These are phyloP conservation scores for Boloria selene DNA, from an alignment of 2,888 invertebrate species.

Conservation along the genomic window DNA sequence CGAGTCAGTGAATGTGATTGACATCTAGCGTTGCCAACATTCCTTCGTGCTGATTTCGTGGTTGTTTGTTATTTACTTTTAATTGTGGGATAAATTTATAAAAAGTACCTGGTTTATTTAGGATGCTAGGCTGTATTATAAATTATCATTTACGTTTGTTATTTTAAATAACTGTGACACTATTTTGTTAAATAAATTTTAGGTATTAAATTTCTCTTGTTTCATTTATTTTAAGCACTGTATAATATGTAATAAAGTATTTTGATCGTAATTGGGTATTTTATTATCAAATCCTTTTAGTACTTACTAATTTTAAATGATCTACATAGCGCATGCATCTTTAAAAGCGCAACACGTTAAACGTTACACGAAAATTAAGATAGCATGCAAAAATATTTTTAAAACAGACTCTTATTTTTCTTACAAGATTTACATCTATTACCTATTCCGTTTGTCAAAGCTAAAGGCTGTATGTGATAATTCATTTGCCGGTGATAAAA, in stretches of 20 bases:
- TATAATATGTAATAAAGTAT: slow-evolving; percentile 27
- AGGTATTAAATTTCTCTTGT: slow-evolving; percentile 66
- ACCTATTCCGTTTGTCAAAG: too few relatives aligned
- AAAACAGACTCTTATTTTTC: too few relatives aligned
- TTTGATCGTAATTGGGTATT: slow-evolving; percentile 27
- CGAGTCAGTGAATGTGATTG: slow-evolving; percentile 45
- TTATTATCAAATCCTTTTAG: slow-evolving; percentile 4
- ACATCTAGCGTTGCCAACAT: slow-evolving; percentile 73
- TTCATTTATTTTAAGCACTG: slow-evolving; percentile 49
- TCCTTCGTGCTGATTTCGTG: slow-evolving; percentile 79
- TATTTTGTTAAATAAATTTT: slow-evolving; percentile 83
- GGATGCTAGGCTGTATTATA: slow-evolving; percentile 81
- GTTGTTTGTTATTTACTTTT: slow-evolving; percentile 62
- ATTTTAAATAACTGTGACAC: slow-evolving; percentile 82
- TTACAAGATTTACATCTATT: too few relatives aligned
- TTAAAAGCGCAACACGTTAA: too few relatives aligned
- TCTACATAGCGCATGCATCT: too few relatives aligned
- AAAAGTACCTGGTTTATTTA: slow-evolving; percentile 83
- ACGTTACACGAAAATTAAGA: too few relatives aligned
- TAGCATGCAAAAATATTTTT: neutral
- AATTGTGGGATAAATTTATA: slow-evolving; percentile 73
- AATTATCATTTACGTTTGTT: slow-evolving; percentile 82
- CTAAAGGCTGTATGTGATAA: slow-evolving; percentile 5
- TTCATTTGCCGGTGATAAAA: neutral
- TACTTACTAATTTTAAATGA: neutral